Base-by-base conservation (phyloP, 2,797 vertebrate genomes). In the Clarias platycephalus region DNA sequence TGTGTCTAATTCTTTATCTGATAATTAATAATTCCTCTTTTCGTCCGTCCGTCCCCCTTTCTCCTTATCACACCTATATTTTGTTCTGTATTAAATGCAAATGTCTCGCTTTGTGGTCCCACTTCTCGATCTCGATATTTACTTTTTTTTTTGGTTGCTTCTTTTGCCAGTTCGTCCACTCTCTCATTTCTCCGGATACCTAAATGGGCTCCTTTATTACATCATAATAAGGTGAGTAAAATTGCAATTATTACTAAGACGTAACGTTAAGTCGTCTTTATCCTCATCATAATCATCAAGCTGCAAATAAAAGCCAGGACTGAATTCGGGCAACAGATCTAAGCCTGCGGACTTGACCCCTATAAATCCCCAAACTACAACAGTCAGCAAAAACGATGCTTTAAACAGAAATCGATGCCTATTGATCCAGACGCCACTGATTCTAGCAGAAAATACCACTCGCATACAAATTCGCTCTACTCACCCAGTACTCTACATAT, bases 371-470 rank as follows among this genome's bases (percentile, higher is more conserved):
- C 2, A 66, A 20, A 66, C 67, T 75, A 5, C n/a, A 37, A 20
- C n/a, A 55, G 62, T 83, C 82, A 78, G 82, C 63, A 78, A 28
- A 85, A 37, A 34, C 4, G 0, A 20, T 4, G 31, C n/a, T 44
- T 58, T 31, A 72, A 26, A 81, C 63, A 66, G 28, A 90, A 89
- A 88, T 91, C 85, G 71, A 53, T 88, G 34, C 71, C 49, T 75
- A 71, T 5, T 75, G 77, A 63, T 74, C 86, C 88, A 82, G 89
- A 86, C 86, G 86, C 88, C 64, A 86, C 80, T 20, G 37, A 20
- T 49, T 49, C 40, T 13, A 20, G 8, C 8, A 26, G 31, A 10
- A 28, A 60, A 60, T 2, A 44, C 44, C 34, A 26, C 58, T 18
- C 34, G 76, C 22, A 44, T 79, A 70, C 74, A 62, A 62, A 67